phyloP scores from a whole-genome alignment of 2,797 vertebrate genomes.

The Danionella dracula region DNA sequence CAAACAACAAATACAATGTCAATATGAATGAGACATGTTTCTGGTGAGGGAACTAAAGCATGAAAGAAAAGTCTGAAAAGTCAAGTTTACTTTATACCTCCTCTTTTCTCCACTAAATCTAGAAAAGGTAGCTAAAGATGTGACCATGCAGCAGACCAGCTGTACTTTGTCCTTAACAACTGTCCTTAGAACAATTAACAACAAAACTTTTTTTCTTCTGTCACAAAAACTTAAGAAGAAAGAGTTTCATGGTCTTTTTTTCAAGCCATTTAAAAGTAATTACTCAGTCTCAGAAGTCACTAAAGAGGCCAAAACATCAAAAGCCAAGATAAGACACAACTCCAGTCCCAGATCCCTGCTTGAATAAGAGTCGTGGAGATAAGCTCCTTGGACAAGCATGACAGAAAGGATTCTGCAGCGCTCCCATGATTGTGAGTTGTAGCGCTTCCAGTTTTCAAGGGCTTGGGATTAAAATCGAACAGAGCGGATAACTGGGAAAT shows the following conservation, averaged over 20 bases:
- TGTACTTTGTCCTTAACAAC: too few relatives aligned
- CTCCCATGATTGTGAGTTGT: conserved; percentile 13
- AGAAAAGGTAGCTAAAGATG: too few relatives aligned
- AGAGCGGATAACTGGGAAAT: conserved; percentile 28
- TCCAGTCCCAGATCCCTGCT: conserved; percentile 22
- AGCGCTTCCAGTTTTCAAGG: conserved; percentile 25
- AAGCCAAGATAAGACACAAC: conserved; percentile 29
- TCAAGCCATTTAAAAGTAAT: conserved; percentile 28
- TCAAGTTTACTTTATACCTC: too few relatives aligned
- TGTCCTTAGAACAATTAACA: too few relatives aligned
- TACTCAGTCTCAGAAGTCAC: conserved; percentile 26
- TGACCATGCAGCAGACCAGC: too few relatives aligned
- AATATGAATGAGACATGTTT: too few relatives aligned
- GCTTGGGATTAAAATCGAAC: conserved; percentile 28
- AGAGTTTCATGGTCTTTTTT: conserved; percentile 7
- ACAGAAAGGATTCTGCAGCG: conserved; percentile 21
- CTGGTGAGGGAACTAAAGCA: too few relatives aligned
- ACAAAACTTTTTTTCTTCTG: too few relatives aligned
- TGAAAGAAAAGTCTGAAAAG: too few relatives aligned
- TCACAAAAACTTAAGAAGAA: background rate
- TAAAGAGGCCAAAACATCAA: conserved; percentile 34
- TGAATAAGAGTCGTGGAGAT: conserved; percentile 27
- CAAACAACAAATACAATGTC: too few relatives aligned
- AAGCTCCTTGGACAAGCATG: conserved; percentile 31
- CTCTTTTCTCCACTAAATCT: too few relatives aligned